phyloP scores from a whole-genome alignment of 2,888 invertebrate species.

The Drosophila mimetica region DNA sequence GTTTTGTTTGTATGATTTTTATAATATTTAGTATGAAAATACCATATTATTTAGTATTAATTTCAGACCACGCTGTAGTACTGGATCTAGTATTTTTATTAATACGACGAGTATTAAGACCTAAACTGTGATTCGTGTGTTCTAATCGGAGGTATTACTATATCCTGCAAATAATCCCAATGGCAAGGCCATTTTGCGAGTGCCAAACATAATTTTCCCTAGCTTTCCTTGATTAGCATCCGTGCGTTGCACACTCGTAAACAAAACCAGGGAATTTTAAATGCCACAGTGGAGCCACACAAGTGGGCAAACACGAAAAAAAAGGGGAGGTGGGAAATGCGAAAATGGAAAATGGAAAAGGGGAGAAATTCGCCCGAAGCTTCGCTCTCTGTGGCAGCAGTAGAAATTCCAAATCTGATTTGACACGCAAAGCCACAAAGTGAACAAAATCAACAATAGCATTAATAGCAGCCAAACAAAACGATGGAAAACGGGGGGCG shows the following conservation, averaged over 20 bases:
- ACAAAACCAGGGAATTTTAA: neutral
- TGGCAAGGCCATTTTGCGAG: constrained; percentile 65
- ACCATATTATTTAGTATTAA: no score
- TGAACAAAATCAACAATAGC: constrained; percentile 21
- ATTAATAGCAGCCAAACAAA: constrained; percentile 13
- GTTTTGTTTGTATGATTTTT: no score
- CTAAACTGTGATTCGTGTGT: no score
- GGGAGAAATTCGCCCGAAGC: constrained; percentile 42
- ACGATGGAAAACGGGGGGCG: constrained; percentile 17
- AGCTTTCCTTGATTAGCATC: constrained; percentile 54
- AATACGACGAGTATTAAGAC: no score
- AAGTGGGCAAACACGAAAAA: neutral
- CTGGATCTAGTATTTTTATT: no score
- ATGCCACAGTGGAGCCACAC: neutral
- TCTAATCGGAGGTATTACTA: no score
- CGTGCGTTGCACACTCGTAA: no score
- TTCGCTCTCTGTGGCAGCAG: constrained; percentile 17
- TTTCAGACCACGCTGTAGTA: no score
- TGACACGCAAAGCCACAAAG: constrained; percentile 67
- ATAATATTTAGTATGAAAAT: no score
- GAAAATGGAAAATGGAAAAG: constrained; percentile 10
- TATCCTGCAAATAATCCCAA: no score
- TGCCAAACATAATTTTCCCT: constrained; percentile 47
- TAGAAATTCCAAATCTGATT: constrained; percentile 67
- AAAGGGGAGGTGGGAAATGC: neutral